These are phyloP conservation scores for Labeo rohita DNA, from an alignment of 2,113 vertebrate genomes.

Conservation along the genomic window DNA sequence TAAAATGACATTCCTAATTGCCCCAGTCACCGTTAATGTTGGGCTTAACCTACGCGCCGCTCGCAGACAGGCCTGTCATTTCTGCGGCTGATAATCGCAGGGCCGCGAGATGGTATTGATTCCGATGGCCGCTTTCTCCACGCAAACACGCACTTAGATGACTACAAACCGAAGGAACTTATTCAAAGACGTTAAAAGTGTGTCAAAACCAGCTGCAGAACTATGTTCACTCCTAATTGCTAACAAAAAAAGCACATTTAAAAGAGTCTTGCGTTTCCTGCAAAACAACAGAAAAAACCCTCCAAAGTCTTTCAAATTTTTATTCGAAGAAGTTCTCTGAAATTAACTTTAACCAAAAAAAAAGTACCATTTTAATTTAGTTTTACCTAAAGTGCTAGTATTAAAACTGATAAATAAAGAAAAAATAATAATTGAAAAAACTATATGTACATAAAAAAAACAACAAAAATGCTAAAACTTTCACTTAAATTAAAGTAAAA, in stretches of 20 bases:
- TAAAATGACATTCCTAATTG: slow-evolving; percentile 90
- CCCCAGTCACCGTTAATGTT: slow-evolving; percentile 85
- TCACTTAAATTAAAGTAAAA: too few relatives aligned
- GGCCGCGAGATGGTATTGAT: slow-evolving; percentile 64
- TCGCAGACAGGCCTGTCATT: slow-evolving; percentile 86
- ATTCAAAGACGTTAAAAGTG: neutral
- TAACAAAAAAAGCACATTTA: neutral
- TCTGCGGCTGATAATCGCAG: slow-evolving; percentile 78
- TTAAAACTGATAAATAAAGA: too few relatives aligned
- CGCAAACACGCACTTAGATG: neutral
- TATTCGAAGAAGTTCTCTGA: neutral
- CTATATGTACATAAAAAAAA: too few relatives aligned
- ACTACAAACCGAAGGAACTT: neutral
- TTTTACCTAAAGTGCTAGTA: too few relatives aligned
- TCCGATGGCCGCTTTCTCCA: slow-evolving; percentile 45
- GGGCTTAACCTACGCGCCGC: slow-evolving; percentile 83
- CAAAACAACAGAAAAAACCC: neutral
- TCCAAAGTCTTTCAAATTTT: neutral
- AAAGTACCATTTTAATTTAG: too few relatives aligned
- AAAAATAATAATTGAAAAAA: too few relatives aligned
- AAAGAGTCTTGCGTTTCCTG: neutral
- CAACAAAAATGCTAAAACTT: neutral
- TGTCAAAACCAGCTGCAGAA: neutral
- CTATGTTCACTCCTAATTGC: neutral
- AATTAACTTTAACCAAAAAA: too few relatives aligned